These are phyloP conservation scores for Actinopyga echinites DNA, from an alignment of 53 echinoderm and acorn worm genomes.

Conservation along the genomic window DNA sequence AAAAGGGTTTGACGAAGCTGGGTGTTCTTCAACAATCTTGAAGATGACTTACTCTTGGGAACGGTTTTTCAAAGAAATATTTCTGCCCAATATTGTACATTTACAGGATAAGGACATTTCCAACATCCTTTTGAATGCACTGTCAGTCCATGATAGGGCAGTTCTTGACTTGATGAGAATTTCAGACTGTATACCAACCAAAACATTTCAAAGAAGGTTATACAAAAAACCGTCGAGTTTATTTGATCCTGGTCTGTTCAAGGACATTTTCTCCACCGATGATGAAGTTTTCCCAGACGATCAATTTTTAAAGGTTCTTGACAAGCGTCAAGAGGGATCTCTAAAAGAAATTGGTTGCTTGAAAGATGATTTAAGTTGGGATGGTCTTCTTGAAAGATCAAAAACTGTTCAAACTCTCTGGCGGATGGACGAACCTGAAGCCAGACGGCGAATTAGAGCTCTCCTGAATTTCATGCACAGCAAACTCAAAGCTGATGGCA, in stretches of 20 bases:
- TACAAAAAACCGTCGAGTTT: slow-evolving; percentile 35
- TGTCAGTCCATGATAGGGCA: neutral
- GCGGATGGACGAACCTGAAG: neutral
- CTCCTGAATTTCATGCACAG: neutral
- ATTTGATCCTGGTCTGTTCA: slow-evolving; percentile 3
- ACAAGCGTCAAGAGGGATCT: neutral
- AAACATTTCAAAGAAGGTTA: neutral
- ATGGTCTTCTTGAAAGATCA: neutral
- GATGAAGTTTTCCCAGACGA: neutral
- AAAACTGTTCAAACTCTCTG: neutral
- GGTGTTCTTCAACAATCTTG: neutral
- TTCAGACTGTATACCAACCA: slow-evolving; percentile 40
- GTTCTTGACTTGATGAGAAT: slow-evolving; percentile 20
- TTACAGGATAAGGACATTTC: neutral
- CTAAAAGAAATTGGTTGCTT: neutral
- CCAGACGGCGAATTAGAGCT: neutral
- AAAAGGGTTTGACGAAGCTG: slow-evolving; percentile 24
- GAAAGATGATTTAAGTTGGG: neutral
- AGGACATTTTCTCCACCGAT: neutral
- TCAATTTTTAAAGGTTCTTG: neutral
- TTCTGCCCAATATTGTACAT: slow-evolving; percentile 8
- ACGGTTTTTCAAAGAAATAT: slow-evolving; percentile 33
- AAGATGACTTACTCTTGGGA: slow-evolving; percentile 22
- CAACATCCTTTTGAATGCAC: slow-evolving; percentile 1
- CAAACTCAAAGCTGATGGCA: neutral